Conservation (phyloP, 2,888 invertebrate species). For the Glaucopsyche alexis region DNA sequence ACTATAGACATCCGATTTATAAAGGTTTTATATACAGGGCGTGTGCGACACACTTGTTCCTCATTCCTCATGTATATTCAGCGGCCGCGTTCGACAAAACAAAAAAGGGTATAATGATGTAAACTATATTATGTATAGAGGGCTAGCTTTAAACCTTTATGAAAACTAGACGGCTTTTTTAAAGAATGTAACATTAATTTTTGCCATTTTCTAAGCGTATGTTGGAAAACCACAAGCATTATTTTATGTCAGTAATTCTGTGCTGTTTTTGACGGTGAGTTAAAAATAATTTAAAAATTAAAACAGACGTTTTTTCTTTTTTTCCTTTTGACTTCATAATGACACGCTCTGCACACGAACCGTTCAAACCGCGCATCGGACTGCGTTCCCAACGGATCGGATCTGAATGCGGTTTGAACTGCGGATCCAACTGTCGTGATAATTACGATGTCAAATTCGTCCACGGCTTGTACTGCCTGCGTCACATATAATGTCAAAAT, state of each 20-base stretch:
- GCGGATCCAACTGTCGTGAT: no score
- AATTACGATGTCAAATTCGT: no score
- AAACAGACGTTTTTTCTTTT: no score
- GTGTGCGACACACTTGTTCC: constrained; percentile 8
- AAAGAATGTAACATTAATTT: constrained; percentile 14
- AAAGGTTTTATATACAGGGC: constrained; percentile 6
- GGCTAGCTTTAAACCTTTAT: neutral
- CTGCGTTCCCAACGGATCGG: no score
- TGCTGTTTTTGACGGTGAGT: neutral
- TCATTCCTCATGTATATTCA: constrained; percentile 26
- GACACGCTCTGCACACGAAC: no score
- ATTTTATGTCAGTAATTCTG: neutral
- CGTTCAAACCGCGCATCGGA: no score
- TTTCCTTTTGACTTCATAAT: no score
- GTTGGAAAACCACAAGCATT: neutral
- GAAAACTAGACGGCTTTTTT: neutral
- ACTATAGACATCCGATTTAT: constrained; percentile 4
- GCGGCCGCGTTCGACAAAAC: constrained; percentile 21
- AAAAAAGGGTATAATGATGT: constrained; percentile 27
- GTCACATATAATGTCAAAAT: no score
- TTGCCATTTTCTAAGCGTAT: neutral
- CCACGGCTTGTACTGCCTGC: no score
- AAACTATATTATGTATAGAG: constrained; percentile 20
- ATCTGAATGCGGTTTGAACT: no score
- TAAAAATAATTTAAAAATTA: no score